These are phyloP conservation scores for Platynereis dumerilii DNA, from an alignment of 2,888 invertebrate species.

Conservation along the genomic window DNA sequence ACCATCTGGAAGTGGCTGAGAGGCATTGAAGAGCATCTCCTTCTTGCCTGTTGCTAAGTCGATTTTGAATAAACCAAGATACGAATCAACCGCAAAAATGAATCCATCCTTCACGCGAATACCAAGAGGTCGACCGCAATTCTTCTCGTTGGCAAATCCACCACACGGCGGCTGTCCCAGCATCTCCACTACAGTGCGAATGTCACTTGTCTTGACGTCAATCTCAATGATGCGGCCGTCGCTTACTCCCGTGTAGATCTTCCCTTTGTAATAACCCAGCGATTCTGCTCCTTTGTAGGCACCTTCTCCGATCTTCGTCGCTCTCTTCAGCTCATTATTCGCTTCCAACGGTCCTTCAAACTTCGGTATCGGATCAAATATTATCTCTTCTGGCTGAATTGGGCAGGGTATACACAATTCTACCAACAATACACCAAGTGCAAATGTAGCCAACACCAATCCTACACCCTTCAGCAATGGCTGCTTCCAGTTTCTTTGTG, in stretches of 20 bases:
- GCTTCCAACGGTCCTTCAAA: constrained; percentile 5
- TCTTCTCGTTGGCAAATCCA: constrained; percentile 72
- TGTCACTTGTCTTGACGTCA: constrained; percentile 41
- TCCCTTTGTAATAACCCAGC: constrained; percentile 72
- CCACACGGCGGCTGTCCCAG: constrained; percentile 58
- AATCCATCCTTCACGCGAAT: constrained; percentile 72
- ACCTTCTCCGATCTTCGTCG: constrained; percentile 70
- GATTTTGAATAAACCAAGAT: constrained; percentile 86
- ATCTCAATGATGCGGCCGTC: constrained; percentile 58
- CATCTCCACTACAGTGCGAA: constrained; percentile 42
- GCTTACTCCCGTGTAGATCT: constrained; percentile 78
- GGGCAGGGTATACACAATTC: background rate
- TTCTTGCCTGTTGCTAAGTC: constrained; percentile 67
- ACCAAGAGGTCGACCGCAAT: constrained; percentile 93
- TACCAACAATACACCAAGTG: background rate
- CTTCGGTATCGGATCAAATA: background rate
- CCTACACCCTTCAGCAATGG: too few relatives aligned
- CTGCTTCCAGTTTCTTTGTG: too few relatives aligned
- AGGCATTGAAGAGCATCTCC: background rate
- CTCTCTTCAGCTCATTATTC: constrained; percentile 1
- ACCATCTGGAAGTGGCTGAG: constrained; percentile 6
- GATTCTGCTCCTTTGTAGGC: constrained; percentile 82
- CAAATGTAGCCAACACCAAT: too few relatives aligned
- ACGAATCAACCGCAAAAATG: constrained; percentile 78
- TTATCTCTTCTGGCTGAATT: background rate